Evolutionary conservation across 1,140 invertebrate genomes (phyloP), one percentile per base, ranked within the genome.

Genomic region (Tyrophagus putrescentiae): DNA sequence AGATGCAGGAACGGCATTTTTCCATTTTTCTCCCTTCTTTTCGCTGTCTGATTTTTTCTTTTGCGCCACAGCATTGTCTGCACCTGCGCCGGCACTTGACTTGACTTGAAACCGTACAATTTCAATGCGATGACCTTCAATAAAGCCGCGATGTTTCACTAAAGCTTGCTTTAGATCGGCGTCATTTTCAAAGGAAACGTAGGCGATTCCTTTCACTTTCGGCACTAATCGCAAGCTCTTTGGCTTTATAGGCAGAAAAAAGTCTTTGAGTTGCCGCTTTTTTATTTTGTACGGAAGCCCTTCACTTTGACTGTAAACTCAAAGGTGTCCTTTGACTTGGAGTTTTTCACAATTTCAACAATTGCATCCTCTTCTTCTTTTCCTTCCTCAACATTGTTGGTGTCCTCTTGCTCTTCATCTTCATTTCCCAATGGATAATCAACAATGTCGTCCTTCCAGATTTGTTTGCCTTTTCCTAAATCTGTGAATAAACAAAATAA

Each of bases 131-230:
- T 72, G 70, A 1, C 73, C 72, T 62, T 70, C 69, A 25, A 75
- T 77, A 70, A 91, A 91, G 69, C 85, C 84, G 74, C 84, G 89
- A 71, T 91, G 79, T 73, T 90, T 93, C 31, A 77, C 74, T 62
- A 96, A 72, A 4, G 85, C 90, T 68, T 87, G 82, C 28, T 83
- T 83, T 68, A 87, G 76, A 62, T 86, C 82, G 63, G 81, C 82
- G 67, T 91, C 84, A 1, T 80, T 83, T 71, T 83, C 81, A 67
- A 95, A 95, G 5, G 87, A 85, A 48, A 90, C 83, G 77, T 84
- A 95, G 31, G 87, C 90, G 64, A 94, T 84, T n/a, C 70, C 85
- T 68, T 82, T 80, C 4, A 83, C 73, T 67, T 84, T 84, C 63
- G 73, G 76, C 0, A 88, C 86, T 31, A 91, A 71, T 62, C 87